Base-by-base conservation (phyloP, 2,888 invertebrate species). In the Pachymerium ferrugineum region DNA sequence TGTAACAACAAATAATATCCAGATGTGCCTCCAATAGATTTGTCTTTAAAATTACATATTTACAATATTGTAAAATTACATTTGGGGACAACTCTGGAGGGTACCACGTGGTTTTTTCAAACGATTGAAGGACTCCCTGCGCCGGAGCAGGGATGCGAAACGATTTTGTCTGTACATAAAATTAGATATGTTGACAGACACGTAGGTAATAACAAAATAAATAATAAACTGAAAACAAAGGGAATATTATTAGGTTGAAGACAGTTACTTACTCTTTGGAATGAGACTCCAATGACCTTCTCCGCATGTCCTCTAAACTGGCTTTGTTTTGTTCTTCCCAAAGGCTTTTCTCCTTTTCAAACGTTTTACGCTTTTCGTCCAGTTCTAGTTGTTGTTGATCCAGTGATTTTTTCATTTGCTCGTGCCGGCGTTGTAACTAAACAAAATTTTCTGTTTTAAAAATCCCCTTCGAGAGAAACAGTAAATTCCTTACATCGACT, bases 251-350 rank as follows among this genome's bases (percentile, higher is more conserved):
- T 79, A 79, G n/a, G n/a, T n/a, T n/a, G n/a, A n/a, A n/a, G n/a
- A n/a, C n/a, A n/a, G n/a, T n/a, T n/a, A 89, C 89, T 88, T 79
- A 90, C 90, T 91, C 91, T 87, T 92, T 93, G 84, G 92, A 90
- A 85, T 92, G 92, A 78, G 92, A 78, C 78, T 76, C 76, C 42
- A 76, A 54, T 25, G 76, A 76, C 29, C 92, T 88, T 78, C 94
- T 87, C 79, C 94, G 88, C 80, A 94, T 86, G 82, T 94, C 94
- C 83, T 94, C 94, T 78, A 94, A 88, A 81, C 92, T 93, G 77
- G 93, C 89, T 79, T 93, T 92, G 81, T 93, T 92, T 75, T 90
- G 88, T 79, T 92, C 90, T 85, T 97, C 97, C 95, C 96, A 97
- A 73, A 89, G 86, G 79, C 88, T 86, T 81, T 90, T 92, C 83